phyloP scores from a whole-genome alignment of 2,888 invertebrate species.

The Pseudanteris insignis region DNA sequence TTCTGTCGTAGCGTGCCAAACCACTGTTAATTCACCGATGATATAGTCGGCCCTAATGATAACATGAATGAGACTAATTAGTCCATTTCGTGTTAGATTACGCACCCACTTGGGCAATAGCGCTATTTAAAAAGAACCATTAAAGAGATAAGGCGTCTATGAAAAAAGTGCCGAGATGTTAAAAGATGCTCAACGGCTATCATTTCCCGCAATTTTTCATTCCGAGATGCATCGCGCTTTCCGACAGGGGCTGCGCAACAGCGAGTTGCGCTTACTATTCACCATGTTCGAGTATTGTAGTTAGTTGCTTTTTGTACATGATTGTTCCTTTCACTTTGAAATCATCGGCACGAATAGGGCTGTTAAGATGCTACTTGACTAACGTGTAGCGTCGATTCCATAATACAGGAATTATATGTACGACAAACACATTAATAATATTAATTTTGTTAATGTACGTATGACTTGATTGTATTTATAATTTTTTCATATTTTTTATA shows the following conservation, averaged over 20 bases:
- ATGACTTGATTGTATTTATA: no score
- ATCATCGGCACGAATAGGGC: slow-evolving; percentile 20
- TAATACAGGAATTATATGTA: no score
- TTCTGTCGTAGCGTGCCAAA: slow-evolving; percentile 45
- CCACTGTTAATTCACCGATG: slow-evolving; percentile 48
- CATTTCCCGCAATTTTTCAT: slow-evolving; percentile 27
- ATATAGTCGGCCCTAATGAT: slow-evolving; percentile 50
- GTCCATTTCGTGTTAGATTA: slow-evolving; percentile 53
- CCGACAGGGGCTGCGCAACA: no score
- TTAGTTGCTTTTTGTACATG: slow-evolving; percentile 24
- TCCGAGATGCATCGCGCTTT: slow-evolving; percentile 13
- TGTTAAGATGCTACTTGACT: slow-evolving; percentile 24
- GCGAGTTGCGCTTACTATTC: no score
- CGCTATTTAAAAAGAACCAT: slow-evolving; percentile 27
- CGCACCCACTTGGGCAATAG: slow-evolving; percentile 46
- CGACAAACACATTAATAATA: no score
- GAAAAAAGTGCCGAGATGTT: slow-evolving; percentile 23
- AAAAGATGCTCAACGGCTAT: slow-evolving; percentile 15
- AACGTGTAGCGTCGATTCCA: no score
- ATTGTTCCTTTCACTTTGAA: slow-evolving; percentile 32
- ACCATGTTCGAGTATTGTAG: slow-evolving; percentile 27
- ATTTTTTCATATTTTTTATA: no score
- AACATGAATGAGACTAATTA: slow-evolving; percentile 63
- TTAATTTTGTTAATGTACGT: no score
- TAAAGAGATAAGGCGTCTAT: slow-evolving; percentile 26